Evolutionary conservation across 2,888 invertebrate species (phyloP), one percentile per base, ranked within the genome.

Genomic region (Argyresthia albistria): DNA sequence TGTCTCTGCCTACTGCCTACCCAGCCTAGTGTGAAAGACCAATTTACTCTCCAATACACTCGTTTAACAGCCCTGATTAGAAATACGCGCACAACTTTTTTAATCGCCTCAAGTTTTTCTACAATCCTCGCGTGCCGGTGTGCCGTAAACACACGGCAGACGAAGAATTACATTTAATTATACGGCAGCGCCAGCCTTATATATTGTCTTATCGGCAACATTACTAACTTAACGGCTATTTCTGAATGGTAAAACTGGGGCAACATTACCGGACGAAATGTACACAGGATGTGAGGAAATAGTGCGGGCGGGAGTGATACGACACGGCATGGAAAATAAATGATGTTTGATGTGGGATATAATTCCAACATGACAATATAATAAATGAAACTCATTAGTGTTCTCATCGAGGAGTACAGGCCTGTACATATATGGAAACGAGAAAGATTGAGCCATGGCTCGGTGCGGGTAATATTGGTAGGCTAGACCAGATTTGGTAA

Each of bases 91-190:
- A 25, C 25, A 25, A 25, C 25, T 25, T 25, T 47, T 47, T 35
- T 12, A 35, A 35, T 12, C 11, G 35, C 35, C 16, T 47, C n/a
- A 16, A 46, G 59, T 62, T 65, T 64, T 61, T 60, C 62, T 59
- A 62, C 56, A 58, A 56, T 48, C 54, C 43, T 79, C 64, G 81
- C 80, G 79, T 81, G 81, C 60, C 70, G 69, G 65, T 59, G 63
- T 60, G 70, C 74, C 72, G 76, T 80, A 76, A 80, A 71, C 72
- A 70, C 60, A 70, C 60, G 69, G 60, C 62, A 70, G 64, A 70
- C 70, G 67, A 70, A 69, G 69, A 71, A 77, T 74, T 78, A 76
- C 73, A 69, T 80, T 79, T 81, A 80, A 79, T 80, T 80, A 77
- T 70, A 79, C 66, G 66, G 69, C 63, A 63, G 54, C 54, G 15